Evolutionary conservation across 92 coral and sea anemone genomes (phyloP).

Genomic region (Palythoa grandis): DNA sequence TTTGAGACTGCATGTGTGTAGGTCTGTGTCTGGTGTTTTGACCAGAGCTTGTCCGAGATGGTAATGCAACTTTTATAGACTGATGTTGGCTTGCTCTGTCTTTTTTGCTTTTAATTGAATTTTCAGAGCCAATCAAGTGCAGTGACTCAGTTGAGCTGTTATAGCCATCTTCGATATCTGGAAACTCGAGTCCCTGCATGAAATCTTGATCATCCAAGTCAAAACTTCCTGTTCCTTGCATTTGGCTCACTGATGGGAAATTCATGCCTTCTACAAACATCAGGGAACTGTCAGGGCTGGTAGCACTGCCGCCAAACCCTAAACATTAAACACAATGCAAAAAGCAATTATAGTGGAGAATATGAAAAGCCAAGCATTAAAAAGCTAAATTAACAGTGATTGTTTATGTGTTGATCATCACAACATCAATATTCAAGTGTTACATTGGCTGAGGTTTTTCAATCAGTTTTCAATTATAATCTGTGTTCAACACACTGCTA

Average conservation of each 20-base stretch:
- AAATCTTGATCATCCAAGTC: constrained; percentile 91
- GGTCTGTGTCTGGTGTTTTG: constrained; percentile 35
- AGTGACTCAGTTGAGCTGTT: constrained; percentile 91
- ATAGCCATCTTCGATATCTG: constrained; percentile 80
- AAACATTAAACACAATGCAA: neutral
- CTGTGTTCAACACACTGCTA: too few relatives aligned
- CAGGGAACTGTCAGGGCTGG: constrained; percentile 77
- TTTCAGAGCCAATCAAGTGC: neutral
- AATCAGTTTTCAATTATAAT: too few relatives aligned
- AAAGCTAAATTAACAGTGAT: too few relatives aligned
- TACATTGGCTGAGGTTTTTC: too few relatives aligned
- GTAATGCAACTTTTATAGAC: neutral
- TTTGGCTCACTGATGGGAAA: constrained; percentile 75
- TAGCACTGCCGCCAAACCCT: constrained; percentile 39
- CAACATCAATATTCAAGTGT: too few relatives aligned
- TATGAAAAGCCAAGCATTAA: neutral
- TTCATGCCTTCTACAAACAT: constrained; percentile 70
- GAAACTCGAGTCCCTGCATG: constrained; percentile 86
- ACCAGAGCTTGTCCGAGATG: constrained; percentile 5
- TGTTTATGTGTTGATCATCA: too few relatives aligned
- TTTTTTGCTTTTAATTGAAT: constrained; percentile 30
- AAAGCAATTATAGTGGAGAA: neutral
- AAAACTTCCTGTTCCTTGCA: constrained; percentile 58
- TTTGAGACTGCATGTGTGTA: constrained; percentile 3
- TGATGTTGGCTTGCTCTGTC: constrained; percentile 7